Base-by-base conservation (phyloP, 2,888 invertebrate genomes). In the Pantelozetes paolii region DNA sequence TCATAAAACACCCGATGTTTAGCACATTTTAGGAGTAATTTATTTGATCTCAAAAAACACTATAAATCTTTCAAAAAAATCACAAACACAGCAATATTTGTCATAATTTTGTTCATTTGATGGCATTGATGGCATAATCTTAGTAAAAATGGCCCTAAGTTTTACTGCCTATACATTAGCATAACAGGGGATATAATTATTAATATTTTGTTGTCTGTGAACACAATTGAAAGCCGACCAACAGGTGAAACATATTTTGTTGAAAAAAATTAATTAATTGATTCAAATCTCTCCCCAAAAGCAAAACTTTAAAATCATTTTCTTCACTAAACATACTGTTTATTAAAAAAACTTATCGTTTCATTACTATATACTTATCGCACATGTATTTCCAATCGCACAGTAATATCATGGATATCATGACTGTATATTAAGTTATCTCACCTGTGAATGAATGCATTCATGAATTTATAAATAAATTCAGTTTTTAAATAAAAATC, bases 191-290 rank as follows among this genome's bases (percentile, higher is more conserved):
- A 13, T 36, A 64, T 64, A 32, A 64, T 64, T 18, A 64, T 64
- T 64, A 36, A 64, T 64, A 64, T 40, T 64, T 64, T 64, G 2
- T 54, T 54, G n/a, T 20, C 54, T 23, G 23, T 57, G 28, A 57
- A 57, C 57, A 67, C 42, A 67, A 67, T 67, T 67, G 23, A 42
- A 23, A 62, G 62, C 62, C 62, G 32, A 62, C 67, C 40, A 67
- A 67, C 67, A 67, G 67, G 67, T 67, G 67, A 67, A 67, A 42
- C 67, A 67, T 67, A 42, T 67, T 62, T 5, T 15, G 1, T 2
- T 5, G 18, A 62, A 32, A 54, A 15, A 20, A 50, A 28, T 30
- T 2, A 57, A 28, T 62, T 62, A 62, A 62, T 62, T 62, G 62
- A 62, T 62, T 62, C 62, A 15, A 8, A 32, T n/a, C 6, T 5